Evolutionary conservation across 2,888 invertebrate genomes (phyloP), one percentile per base, ranked within the genome.

Genomic region (Gymnosoma rotundatum): DNA sequence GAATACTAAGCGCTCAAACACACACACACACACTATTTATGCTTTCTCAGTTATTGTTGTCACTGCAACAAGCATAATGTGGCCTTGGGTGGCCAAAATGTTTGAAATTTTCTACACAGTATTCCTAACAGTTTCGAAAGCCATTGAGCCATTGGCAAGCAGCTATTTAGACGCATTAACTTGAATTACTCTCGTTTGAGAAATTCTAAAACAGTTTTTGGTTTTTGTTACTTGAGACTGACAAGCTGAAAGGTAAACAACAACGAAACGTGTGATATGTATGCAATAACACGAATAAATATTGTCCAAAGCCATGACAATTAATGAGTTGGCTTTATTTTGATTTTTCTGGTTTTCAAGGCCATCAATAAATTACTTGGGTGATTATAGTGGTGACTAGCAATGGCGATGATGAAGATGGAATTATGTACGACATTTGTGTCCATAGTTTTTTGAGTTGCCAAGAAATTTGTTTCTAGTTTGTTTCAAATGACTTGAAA

Each of bases 401-500:
- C n/a, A n/a, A 42, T 42, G 42, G 12, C n/a, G 60, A 72, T 45
- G 70, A 64, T 73, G 66, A 38, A 58, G 54, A 79, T 42, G 45
- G 61, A 48, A 78, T 21, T 63, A 78, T 73, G 67, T 78, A 70
- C 70, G 56, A 45, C 38, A 63, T 70, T 61, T 63, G 45, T 45
- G 42, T 58, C 45, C 16, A 56, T 73, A 42, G 25, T 50, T 54
- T 74, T 74, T 21, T 32, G 50, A 56, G 61, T 69, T 74, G 74
- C 66, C 67, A 56, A 56, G 63, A 80, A 72, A 75, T 75, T 70
- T 67, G 75, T 72, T 61, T 72, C 66, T 42, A 63, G 56, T 81
- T 69, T 74, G 60, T 66, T 75, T 69, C 38, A 73, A 63, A n/a
- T 63, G 78, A 50, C 78, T 83, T 78, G 74, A 63, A 78, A 64